Evolutionary conservation across 2,888 invertebrate species (phyloP).

Genomic region (Oligia fasciuncula): DNA sequence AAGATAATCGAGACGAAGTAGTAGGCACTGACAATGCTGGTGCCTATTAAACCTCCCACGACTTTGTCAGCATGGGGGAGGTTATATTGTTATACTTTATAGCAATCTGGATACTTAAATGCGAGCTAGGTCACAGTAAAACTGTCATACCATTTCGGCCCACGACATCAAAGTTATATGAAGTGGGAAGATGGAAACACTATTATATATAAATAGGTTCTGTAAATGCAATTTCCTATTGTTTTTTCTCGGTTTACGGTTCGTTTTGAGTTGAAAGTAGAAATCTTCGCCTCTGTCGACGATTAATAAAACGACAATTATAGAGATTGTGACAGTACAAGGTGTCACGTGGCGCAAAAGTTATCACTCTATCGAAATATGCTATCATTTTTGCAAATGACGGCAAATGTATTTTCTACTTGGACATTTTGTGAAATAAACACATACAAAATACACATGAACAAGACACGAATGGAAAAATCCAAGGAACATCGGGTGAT

Average conservation of each 20-base stretch:
- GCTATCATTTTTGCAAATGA: not conserved
- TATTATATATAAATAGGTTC: not conserved
- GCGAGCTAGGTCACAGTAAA: slow-evolving; percentile 31
- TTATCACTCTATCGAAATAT: not conserved
- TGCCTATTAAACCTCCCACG: slow-evolving; percentile 54
- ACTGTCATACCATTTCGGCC: slow-evolving; percentile 36
- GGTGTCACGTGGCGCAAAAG: not conserved
- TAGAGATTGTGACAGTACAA: not conserved
- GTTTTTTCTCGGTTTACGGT: not conserved
- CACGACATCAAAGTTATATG: slow-evolving; percentile 16
- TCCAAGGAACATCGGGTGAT: not conserved
- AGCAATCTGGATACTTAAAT: slow-evolving; percentile 44
- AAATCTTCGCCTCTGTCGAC: not conserved
- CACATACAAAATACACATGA: not conserved
- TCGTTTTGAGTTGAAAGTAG: not conserved
- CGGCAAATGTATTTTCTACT: not conserved
- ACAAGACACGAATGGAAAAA: not conserved
- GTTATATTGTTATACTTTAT: slow-evolving; percentile 26
- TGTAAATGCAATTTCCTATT: not conserved
- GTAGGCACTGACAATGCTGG: slow-evolving; percentile 30
- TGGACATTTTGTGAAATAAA: not conserved
- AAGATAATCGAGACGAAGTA: slow-evolving; percentile 44
- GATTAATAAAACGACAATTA: not conserved
- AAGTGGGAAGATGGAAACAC: not conserved
- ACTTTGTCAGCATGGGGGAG: slow-evolving; percentile 34